Evolutionary conservation across 1,140 invertebrate species (phyloP).

Genomic region (Lineus longissimus): DNA sequence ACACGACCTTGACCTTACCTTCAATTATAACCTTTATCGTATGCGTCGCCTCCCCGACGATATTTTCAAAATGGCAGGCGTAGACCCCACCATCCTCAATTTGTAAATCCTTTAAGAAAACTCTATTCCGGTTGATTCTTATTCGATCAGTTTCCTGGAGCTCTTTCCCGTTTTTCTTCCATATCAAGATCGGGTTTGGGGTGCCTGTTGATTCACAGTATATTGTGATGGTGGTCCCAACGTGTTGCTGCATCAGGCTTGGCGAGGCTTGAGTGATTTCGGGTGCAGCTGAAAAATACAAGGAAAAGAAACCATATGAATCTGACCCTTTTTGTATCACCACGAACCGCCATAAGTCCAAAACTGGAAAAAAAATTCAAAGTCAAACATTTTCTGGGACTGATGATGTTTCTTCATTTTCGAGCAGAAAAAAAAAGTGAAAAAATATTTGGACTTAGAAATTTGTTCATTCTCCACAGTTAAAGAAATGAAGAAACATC

Average conservation of each 20-base stretch:
- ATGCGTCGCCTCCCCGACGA: slow-evolving; percentile 89
- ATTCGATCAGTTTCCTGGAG: slow-evolving; percentile 21
- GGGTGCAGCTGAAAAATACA: slow-evolving; percentile 36
- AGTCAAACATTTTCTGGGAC: too few species aligned
- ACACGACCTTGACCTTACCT: slow-evolving; percentile 66
- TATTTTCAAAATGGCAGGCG: slow-evolving; percentile 88
- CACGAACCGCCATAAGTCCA: too few species aligned
- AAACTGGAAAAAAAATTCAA: too few species aligned
- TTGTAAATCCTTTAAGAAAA: slow-evolving; percentile 75
- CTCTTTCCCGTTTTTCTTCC: slow-evolving; percentile 34
- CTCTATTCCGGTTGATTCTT: slow-evolving; percentile 22
- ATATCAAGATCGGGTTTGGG: slow-evolving; percentile 36
- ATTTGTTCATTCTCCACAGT: too few species aligned
- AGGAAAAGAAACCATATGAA: not conserved
- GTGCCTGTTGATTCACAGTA: slow-evolving; percentile 91
- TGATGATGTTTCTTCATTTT: too few species aligned
- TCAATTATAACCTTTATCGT: slow-evolving; percentile 91
- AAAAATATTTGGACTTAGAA: too few species aligned
- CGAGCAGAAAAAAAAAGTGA: too few species aligned
- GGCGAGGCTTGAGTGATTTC: slow-evolving; percentile 32
- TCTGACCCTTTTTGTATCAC: too few species aligned
- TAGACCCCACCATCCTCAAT: slow-evolving; percentile 93
- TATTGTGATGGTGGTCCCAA: slow-evolving; percentile 83
- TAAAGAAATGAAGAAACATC: too few species aligned
- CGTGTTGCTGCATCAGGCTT: slow-evolving; percentile 24